Evolutionary conservation across 2,888 invertebrate genomes (phyloP), one percentile per base, ranked within the genome.

Genomic region (Diarsia rubi): DNA sequence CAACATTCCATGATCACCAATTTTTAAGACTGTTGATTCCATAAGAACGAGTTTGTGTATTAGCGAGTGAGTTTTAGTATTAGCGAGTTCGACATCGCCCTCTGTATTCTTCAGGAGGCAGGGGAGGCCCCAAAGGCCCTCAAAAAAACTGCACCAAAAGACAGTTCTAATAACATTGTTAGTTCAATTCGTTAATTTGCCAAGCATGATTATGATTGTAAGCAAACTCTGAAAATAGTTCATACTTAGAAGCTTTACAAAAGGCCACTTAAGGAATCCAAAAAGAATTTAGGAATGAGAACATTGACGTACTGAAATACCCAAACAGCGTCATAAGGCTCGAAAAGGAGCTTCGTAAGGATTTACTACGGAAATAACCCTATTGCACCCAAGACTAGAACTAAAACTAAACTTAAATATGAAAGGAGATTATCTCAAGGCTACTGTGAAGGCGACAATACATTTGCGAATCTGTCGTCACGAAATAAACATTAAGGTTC

Each of bases 401-500:
- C 6, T 60, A 1, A 37, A 31, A 31, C n/a, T n/a, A n/a, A n/a
- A n/a, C n/a, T n/a, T n/a, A 62, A 16, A 52, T 73, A 27, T 60
- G 9, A 42, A n/a, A 8, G 9, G 27, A 59, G 19, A 2, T 21
- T 44, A 3, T 31, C 11, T 2, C 8, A 42, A 62, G 52, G 64
- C 42, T 54, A 9, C n/a, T 24, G 11, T 24, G 21, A 80, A 66
- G 8, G 42, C 8, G 74, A 62, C 24, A 54, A 31, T 21, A 19
- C 44, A 24, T 75, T 59, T 21, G 6, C 14, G n/a, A 78, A 64
- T 64, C 21, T 64, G 37, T 19, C 1, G 24, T 70, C 79, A 79
- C 82, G 78, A 71, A 68, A 47, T 57, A 42, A 65, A 68, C 78
- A 71, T 70, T 52, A 81, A 1, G 21, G 24, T 11, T 78, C 16